Percentiles rank a stretch among this genome's conserved stretches.
phyloP scores from a whole-genome alignment of 1,140 invertebrate genomes.

The Calosoma granatense region DNA sequence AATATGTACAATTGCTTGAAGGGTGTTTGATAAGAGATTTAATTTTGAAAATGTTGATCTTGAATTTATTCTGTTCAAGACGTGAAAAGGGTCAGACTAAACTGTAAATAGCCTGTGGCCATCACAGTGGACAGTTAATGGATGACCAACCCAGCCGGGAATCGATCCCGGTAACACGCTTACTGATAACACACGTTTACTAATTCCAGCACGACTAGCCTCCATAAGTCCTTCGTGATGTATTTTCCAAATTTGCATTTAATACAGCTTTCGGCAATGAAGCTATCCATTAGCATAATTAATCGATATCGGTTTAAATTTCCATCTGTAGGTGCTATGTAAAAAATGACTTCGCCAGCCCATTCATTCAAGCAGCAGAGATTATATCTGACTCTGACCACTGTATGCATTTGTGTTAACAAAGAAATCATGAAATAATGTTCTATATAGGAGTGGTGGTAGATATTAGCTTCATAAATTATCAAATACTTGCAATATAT shows the following conservation, averaged over 20 bases:
- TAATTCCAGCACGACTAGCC: neutral
- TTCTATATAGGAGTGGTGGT: no score
- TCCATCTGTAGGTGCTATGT: no score
- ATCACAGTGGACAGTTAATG: slow-evolving; percentile 2
- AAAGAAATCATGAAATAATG: no score
- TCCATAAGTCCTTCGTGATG: slow-evolving; percentile 1
- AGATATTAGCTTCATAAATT: no score
- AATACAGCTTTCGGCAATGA: slow-evolving; percentile 1
- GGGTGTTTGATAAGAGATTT: no score
- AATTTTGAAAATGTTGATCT: slow-evolving; percentile 4
- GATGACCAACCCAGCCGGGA: neutral
- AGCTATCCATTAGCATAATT: slow-evolving; percentile 1
- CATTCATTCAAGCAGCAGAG: no score
- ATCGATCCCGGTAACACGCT: neutral
- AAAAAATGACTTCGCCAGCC: no score
- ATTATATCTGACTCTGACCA: no score
- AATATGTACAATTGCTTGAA: no score
- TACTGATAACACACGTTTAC: slow-evolving; percentile 7
- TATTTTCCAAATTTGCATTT: slow-evolving; percentile 8
- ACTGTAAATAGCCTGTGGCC: neutral
- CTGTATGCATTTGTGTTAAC: no score
- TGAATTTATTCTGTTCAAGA: slow-evolving; percentile 4
- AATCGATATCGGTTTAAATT: neutral
- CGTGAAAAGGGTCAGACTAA: neutral
- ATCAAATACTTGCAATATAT: no score